phyloP scores from a whole-genome alignment of 2,113 vertebrate species.

The Spermophilus dauricus region DNA sequence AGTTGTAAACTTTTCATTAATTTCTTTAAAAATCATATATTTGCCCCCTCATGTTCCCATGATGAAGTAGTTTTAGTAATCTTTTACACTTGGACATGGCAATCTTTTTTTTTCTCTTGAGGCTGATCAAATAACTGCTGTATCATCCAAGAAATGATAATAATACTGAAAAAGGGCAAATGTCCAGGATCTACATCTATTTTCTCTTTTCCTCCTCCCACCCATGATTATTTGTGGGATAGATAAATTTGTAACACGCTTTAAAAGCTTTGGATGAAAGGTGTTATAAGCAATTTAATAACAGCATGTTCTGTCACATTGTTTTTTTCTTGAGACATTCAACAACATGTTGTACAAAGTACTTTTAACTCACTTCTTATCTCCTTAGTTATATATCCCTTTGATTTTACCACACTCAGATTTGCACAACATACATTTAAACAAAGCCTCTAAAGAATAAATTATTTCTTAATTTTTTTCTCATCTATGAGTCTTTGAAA shows the following conservation, averaged over 20 bases:
- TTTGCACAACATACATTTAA: conserved; percentile 37
- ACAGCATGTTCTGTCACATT: conserved; percentile 56
- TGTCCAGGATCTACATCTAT: conserved; percentile 62
- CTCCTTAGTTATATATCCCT: conserved; percentile 4
- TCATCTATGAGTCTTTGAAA: neutral
- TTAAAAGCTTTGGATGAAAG: conserved; percentile 68
- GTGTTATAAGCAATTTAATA: conserved; percentile 65
- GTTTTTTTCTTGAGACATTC: conserved; percentile 35
- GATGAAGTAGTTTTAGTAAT: neutral
- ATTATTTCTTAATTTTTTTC: conserved; percentile 16
- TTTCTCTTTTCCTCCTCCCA: conserved; percentile 69
- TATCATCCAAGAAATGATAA: conserved; percentile 56
- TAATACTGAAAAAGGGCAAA: conserved; percentile 50
- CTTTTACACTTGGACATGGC: neutral
- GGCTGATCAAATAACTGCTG: conserved; percentile 15
- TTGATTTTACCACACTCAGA: neutral
- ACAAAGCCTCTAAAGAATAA: neutral
- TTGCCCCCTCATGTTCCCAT: neutral
- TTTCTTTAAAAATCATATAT: neutral
- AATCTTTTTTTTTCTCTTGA: conserved; percentile 15
- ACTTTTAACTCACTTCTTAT: conserved; percentile 12
- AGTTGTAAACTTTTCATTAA: neutral
- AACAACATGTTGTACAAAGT: conserved; percentile 34
- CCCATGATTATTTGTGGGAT: conserved; percentile 77
- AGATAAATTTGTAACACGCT: conserved; percentile 69